phyloP scores from a whole-genome alignment of 2,113 vertebrate genomes.

The Semnornis frantzii region DNA sequence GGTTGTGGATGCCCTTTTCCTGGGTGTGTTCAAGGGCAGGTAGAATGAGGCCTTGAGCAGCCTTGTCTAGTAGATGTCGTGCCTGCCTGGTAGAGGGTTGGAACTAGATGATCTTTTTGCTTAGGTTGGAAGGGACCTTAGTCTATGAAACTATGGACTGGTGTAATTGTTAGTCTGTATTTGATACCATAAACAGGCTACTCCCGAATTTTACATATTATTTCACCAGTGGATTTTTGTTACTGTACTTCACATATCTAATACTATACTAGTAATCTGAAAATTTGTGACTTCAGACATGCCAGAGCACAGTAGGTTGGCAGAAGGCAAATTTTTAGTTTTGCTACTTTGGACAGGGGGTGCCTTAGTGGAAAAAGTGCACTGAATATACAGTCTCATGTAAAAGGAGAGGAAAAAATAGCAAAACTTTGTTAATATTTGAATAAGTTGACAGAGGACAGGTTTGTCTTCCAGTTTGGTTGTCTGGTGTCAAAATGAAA shows the following conservation, averaged over 20 bases:
- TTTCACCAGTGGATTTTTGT: neutral
- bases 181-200: neutral
- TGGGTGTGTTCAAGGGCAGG: no score
- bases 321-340: neutral
- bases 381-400: neutral
- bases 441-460: neutral
- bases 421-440: neutral
- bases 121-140: no score
- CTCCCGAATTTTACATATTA: neutral
- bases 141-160: no score
- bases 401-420: neutral
- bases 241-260: neutral
- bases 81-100: no score
- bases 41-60: no score
- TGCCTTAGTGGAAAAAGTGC: neutral
- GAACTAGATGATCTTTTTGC: no score
- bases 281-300: neutral
- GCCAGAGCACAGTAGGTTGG: neutral
- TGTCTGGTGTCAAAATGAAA: neutral
- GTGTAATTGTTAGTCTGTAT: neutral
- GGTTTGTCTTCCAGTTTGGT: neutral
- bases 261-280: neutral
- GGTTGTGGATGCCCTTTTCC: no score
- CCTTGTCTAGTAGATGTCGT: no score
- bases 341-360: fast-evolving